Base-by-base conservation (phyloP, 35 echinoderm and acorn worm species). In the Apostichopus parvimensis region DNA sequence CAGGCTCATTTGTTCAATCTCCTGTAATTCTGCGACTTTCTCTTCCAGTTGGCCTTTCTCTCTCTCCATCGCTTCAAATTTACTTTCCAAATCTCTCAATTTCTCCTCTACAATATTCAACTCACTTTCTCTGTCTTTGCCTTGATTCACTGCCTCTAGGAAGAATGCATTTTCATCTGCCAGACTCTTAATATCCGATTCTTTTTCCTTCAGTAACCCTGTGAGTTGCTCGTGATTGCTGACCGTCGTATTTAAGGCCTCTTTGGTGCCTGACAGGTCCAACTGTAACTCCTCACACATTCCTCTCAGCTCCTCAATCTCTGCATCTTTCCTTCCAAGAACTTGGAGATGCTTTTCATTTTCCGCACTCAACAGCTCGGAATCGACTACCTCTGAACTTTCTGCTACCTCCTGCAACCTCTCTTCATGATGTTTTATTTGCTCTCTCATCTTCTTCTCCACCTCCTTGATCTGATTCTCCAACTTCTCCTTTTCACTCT, bases 141-240 rank as follows among this genome's bases (percentile, higher is more conserved):
- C 88, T 62, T 99, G 79, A 85, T 96, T 95, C 2, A 99, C 85
- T 85, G 83, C 79, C 17, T 96, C 94, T 54, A 96, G 90, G 72
- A 94, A 96, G 89, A 93, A 95, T 18, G 92, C 82, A 86, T 95
- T 99, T 55, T 99, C 97, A 52, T 94, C 76, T 0, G 94, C 97
- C 28, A 99, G 79, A 25, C 79, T 92, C 77, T 94, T 99, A 14
- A 99, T 96, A 71, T 99, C 97, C 6, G 66, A 73, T 56, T 99
- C 97, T 66, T 96, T 99, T 58, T 99, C 92, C 54, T 95, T 95
- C 45, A 99, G 65, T 54, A 99, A 53, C 0, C 94, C 94, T 45
- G 92, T 90, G 9, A 99, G 86, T 59, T 96, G 90, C 57, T 95
- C 87, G 18, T 96, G 92, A 60, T 94, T 94, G 28, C 92, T 93